These are phyloP conservation scores for Dexiosoma caninum DNA, from an alignment of 2,888 invertebrate species.

Conservation along the genomic window DNA sequence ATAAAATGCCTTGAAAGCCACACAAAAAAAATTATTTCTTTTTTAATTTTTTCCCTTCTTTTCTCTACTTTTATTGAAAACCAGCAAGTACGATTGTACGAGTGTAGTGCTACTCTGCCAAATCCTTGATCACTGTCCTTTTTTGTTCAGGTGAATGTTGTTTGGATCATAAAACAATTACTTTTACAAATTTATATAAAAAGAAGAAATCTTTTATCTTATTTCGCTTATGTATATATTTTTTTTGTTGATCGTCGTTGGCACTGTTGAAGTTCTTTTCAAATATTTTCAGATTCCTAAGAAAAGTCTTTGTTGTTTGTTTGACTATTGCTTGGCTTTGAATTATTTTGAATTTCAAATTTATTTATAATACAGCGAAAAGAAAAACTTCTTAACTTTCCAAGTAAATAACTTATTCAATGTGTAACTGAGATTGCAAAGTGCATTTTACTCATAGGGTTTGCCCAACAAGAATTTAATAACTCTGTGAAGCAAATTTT, in stretches of 20 bases:
- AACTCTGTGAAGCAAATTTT: too few species aligned
- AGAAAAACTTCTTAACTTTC: conserved; percentile 47
- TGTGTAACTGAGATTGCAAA: conserved; percentile 33
- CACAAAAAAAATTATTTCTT: background rate
- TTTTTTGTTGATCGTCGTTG: background rate
- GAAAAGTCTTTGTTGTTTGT: conserved; percentile 40
- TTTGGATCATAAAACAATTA: conserved; percentile 70
- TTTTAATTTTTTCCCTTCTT: background rate
- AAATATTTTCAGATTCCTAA: conserved; percentile 33
- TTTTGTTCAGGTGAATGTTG: conserved; percentile 46
- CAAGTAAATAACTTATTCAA: conserved; percentile 63
- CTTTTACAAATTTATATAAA: conserved; percentile 76
- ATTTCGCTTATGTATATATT: conserved; percentile 8
- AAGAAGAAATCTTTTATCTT: conserved; percentile 62
- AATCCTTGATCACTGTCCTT: conserved; percentile 50
- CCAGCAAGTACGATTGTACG: background rate
- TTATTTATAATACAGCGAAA: conserved; percentile 41
- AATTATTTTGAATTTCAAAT: conserved; percentile 62
- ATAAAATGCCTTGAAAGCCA: conserved; percentile 41
- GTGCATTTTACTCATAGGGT: conserved; percentile 23
- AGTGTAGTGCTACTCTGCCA: background rate
- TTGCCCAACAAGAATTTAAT: conserved; percentile 21
- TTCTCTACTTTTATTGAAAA: conserved; percentile 7
- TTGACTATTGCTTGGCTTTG: conserved; percentile 36
- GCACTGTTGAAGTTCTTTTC: conserved; percentile 20